Evolutionary conservation across 2,797 vertebrate genomes (phyloP).

Genomic region (Malurus leucopterus): DNA sequence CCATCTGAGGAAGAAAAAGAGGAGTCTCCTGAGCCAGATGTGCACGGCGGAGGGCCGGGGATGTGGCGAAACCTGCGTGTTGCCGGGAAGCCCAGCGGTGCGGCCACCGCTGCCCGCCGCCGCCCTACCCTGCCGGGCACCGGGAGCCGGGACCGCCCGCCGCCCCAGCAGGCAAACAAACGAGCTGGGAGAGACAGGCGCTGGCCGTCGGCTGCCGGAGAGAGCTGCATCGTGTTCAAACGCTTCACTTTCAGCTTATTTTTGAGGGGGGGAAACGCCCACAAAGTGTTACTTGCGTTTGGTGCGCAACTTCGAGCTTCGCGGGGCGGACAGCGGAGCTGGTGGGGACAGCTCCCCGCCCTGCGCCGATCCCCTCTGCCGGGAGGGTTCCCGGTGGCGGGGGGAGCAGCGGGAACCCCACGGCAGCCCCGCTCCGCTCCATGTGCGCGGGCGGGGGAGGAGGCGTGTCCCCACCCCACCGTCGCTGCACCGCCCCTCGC

Average conservation of each 20-base stretch:
- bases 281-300: neutral
- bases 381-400: neutral
- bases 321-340: no score
- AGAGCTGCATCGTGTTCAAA: rapidly evolving
- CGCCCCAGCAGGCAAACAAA: neutral
- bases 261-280: rapidly evolving
- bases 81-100: neutral
- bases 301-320: neutral
- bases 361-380: neutral
- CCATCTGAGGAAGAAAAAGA: neutral
- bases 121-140: neutral
- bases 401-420: neutral
- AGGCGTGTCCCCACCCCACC: conserved; percentile 2
- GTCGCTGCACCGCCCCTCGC: neutral
- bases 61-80: neutral
- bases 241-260: neutral
- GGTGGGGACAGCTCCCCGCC: neutral
- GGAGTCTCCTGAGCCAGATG: neutral
- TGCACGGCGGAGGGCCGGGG: neutral
- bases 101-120: neutral
- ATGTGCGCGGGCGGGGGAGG: conserved; percentile 12
- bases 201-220: neutral
- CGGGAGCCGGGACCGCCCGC: neutral
- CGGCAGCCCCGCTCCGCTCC: neutral
- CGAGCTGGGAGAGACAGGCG: neutral